A percentile compares a stretch with the other conserved stretches of the same genome.
These are phyloP conservation scores for Linnaemya tessellans DNA, from an alignment of 2,888 invertebrate genomes.

Conservation along the genomic window DNA sequence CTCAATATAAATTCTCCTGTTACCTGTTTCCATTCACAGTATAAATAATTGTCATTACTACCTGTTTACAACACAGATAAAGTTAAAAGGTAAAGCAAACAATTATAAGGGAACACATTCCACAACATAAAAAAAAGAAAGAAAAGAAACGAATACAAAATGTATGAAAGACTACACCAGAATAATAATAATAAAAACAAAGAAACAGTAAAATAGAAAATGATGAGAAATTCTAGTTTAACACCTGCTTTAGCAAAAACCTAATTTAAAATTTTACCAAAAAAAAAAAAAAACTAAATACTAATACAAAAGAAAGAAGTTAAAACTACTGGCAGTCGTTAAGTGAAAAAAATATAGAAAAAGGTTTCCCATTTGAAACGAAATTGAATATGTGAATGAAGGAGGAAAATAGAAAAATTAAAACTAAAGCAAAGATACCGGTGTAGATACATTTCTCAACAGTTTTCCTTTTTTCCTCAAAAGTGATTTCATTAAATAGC, in stretches of 20 bases:
- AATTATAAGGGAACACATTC: slow-evolving; percentile 50
- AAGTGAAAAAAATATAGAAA: too few relatives aligned
- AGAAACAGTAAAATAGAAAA: slow-evolving; percentile 42
- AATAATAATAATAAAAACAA: slow-evolving; percentile 10
- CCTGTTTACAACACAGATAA: slow-evolving; percentile 49
- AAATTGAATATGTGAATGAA: neutral
- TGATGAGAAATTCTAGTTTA: slow-evolving; percentile 70
- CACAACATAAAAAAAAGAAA: slow-evolving; percentile 36
- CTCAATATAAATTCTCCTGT: slow-evolving; percentile 17
- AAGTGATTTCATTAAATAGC: neutral
- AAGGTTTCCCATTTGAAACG: slow-evolving; percentile 21
- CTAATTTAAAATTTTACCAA: slow-evolving; percentile 67
- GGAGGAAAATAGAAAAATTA: neutral
- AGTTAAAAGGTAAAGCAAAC: slow-evolving; percentile 27
- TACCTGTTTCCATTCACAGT: slow-evolving; percentile 66
- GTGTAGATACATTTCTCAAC: slow-evolving; percentile 2
- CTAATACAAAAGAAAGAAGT: slow-evolving; percentile 14
- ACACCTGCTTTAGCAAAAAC: slow-evolving; percentile 75
- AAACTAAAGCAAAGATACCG: neutral
- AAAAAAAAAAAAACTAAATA: slow-evolving; percentile 4
- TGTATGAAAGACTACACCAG: slow-evolving; percentile 33
- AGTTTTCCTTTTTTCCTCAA: slow-evolving; percentile 23
- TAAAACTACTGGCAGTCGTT: slow-evolving; percentile 23
- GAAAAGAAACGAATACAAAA: slow-evolving; percentile 72
- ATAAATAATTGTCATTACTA: slow-evolving; percentile 74